phyloP scores from a whole-genome alignment of 2,113 vertebrate species.

The Rousettus leschenaultii region DNA sequence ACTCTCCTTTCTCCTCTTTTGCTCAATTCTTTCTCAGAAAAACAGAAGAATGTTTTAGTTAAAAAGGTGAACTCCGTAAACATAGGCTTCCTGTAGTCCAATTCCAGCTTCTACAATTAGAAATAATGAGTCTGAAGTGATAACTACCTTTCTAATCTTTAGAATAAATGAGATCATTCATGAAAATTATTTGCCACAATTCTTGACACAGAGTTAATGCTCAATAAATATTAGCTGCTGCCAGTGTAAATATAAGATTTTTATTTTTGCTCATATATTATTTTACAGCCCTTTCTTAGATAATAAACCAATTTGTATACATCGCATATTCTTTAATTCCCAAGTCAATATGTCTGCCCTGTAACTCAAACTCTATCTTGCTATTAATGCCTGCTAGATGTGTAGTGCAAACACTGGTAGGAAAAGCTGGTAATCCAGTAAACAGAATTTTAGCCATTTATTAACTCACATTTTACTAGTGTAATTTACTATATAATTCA shows the following conservation, averaged over 20 bases:
- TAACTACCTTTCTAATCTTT: neutral
- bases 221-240: neutral
- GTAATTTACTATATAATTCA: neutral
- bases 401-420: neutral
- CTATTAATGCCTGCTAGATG: neutral
- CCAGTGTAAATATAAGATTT: neutral
- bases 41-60: neutral
- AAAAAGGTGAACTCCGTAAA: neutral
- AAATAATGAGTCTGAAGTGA: neutral
- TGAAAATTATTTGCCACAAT: neutral
- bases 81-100: neutral
- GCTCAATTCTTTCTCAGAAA: neutral
- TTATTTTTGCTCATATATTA: neutral
- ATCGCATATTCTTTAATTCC: neutral
- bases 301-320: neutral
- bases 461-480: neutral
- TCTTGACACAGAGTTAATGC: neutral
- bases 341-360: neutral
- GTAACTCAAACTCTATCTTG: neutral
- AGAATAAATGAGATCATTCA: neutral
- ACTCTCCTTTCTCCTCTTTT: neutral
- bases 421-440: neutral
- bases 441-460: neutral
- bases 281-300: neutral
- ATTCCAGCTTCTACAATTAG: neutral